Base-by-base conservation (phyloP, 2,888 invertebrate genomes). In the Steinernema scapterisci region DNA sequence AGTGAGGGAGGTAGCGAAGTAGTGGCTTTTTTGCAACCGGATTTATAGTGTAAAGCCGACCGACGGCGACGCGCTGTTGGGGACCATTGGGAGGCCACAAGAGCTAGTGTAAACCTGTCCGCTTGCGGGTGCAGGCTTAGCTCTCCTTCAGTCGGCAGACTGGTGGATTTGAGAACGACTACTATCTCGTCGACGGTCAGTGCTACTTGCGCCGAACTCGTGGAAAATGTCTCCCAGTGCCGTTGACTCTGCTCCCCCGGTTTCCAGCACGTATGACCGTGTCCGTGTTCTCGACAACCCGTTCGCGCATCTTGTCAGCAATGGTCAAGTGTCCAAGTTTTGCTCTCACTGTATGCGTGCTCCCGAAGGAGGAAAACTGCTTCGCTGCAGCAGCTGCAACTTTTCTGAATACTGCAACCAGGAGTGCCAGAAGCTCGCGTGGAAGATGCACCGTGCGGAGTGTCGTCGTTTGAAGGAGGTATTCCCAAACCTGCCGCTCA, bases 401-500 rank as follows among this genome's bases (percentile, higher is more conserved):
- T 80, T 79, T 56, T 52, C 80, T 6, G 78, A 78, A 21, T 87
- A 87, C 71, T 87, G 87, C 73, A 77, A 80, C 54, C 82, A 83
- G 74, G 82, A 82, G 13, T 86, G 86, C 71, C 86, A 87, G 73
- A 77, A 78, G 27, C 71, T 77, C n/a, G 85, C 82, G 0, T 86
- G 86, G 86, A 71, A 76, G 27, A 75, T 80, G 13, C 87, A 87
- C 75, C 80, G 82, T 51, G 75, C 76, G 25, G 87, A 87, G 70
- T 87, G 87, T 70, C 63, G 76, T n/a, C 75, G 87, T 31, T 78
- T 87, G 63, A 80, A 85, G 72, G 77, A 76, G 31, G 78, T 77
- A 1, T 87, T 86, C 74, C 87, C 87, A 6, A 85, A 87, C 72
- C 81, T 87, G 7, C 87, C 87, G 43, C 74, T 87, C 70, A 85